Evolutionary conservation across 1,140 invertebrate species (phyloP).

Genomic region (Cherax quadricarinatus): DNA sequence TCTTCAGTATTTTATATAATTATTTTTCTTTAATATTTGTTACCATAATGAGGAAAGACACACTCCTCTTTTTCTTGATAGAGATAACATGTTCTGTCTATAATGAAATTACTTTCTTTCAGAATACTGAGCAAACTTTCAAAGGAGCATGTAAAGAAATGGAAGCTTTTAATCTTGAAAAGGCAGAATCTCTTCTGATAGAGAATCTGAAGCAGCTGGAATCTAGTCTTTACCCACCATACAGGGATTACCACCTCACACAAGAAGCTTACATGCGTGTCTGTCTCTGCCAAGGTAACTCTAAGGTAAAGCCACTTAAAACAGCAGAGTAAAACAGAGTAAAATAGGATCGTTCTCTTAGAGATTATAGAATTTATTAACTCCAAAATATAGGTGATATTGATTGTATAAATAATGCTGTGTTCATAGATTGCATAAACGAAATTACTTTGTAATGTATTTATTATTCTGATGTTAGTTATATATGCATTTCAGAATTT

Average conservation of each 20-base stretch:
- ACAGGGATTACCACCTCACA: slow-evolving; percentile 88
- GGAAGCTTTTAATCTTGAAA: slow-evolving; percentile 78
- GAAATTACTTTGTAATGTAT: slow-evolving; percentile 6
- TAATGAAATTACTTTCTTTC: slow-evolving; percentile 30
- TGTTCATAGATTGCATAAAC: slow-evolving; percentile 26
- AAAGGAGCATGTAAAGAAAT: slow-evolving; percentile 82
- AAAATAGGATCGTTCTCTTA: not conserved
- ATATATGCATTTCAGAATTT: slow-evolving; percentile 27
- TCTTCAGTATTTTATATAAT: too few species aligned
- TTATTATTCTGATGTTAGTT: slow-evolving; percentile 13
- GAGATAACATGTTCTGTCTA: not conserved
- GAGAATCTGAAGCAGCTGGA: slow-evolving; percentile 85
- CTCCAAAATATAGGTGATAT: not conserved
- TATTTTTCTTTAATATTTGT: too few species aligned
- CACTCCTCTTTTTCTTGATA: too few species aligned
- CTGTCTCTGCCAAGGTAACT: slow-evolving; percentile 83
- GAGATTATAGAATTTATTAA: not conserved
- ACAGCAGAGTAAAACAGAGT: slow-evolving; percentile 25
- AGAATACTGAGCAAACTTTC: slow-evolving; percentile 85
- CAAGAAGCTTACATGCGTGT: slow-evolving; percentile 88
- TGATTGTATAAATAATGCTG: not conserved
- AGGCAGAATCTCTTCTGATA: slow-evolving; percentile 84
- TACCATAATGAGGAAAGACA: too few species aligned
- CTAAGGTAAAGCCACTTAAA: slow-evolving; percentile 55
- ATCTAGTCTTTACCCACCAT: slow-evolving; percentile 84